Evolutionary conservation across 1,140 invertebrate species (phyloP), one percentile per base, ranked within the genome.

Genomic region (Scaptomyza graminum): DNA sequence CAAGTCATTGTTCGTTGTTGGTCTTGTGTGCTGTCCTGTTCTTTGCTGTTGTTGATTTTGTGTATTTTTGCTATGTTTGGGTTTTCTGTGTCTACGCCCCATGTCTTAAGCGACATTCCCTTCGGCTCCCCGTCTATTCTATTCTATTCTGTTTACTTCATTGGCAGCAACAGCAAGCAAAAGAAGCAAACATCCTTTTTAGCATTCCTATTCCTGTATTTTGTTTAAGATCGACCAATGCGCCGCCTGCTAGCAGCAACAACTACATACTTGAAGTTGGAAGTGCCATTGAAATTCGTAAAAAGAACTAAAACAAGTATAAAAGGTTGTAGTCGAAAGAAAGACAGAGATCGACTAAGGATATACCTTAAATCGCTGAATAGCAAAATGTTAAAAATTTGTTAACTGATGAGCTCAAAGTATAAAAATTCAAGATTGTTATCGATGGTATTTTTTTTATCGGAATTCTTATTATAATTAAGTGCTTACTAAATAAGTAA

Each of bases 221-320:
- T 56, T 52, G 8, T 9, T 9, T 34, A 34, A 34, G 31, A 34
- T 9, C 31, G 31, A 34, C 1, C 79, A 83, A 83, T 7, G 28
- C 28, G 5, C 25, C 25, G 25, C 28, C 28, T 31, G 28, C 28
- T 84, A 50, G 41, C 37, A 69, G 60, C 69, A 70, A 78, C 59
- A 79, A 68, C 37, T 41, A 41, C 37, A 41, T n/a, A 41, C 70
- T 57, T 65, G 64, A 70, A 12, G 57, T 61, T 74, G 65, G 67
- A 84, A 66, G 80, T 81, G 74, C 82, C 82, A 87, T 84, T 87
- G 81, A 87, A 84, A 85, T 68, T 63, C 74, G 69, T 67, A 74
- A 79, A 61, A 54, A 69, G 67, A 76, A 62, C 60, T 56, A 28
- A 62, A 34, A 62, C 56, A 60, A 66, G 28, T 54, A 63, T 13